Percentiles rank a stretch among this genome's conserved stretches.
phyloP scores from a whole-genome alignment of 2,888 invertebrate genomes.

The Ophonus ardosiacus region DNA sequence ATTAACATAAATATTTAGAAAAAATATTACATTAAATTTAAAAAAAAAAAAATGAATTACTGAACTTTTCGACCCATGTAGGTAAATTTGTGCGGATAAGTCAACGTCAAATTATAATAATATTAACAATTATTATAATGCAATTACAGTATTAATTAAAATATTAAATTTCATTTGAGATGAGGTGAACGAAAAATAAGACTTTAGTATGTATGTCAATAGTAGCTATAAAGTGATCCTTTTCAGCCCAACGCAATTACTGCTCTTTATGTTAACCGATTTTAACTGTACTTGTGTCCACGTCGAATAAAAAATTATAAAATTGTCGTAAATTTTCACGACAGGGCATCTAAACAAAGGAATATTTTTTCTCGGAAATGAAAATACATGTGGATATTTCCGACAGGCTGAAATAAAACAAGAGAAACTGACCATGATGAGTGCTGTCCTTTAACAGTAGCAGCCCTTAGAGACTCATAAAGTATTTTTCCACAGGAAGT shows the following conservation, averaged over 20 bases:
- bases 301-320: constrained; percentile 32
- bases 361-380: constrained; percentile 49
- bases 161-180: not conserved
- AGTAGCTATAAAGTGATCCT: not conserved
- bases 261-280: not conserved
- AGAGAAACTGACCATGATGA: constrained; percentile 9
- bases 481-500: constrained; percentile 16
- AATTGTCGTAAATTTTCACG: constrained; percentile 28
- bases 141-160: not conserved
- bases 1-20: too few relatives aligned
- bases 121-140: too few relatives aligned
- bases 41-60: too few relatives aligned
- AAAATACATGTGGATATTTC: constrained; percentile 33
- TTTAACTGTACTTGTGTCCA: constrained; percentile 32
- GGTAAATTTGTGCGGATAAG: too few relatives aligned
- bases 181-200: not conserved
- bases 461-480: not conserved
- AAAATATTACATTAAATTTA: too few relatives aligned
- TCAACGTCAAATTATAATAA: too few relatives aligned
- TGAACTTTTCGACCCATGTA: too few relatives aligned
- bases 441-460: constrained; percentile 23
- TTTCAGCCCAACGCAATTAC: not conserved
- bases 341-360: constrained; percentile 3
- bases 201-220: too few relatives aligned
- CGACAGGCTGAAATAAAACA: constrained; percentile 46